Conservation (phyloP, 2,113 vertebrate species). For the Acinonyx jubatus region DNA sequence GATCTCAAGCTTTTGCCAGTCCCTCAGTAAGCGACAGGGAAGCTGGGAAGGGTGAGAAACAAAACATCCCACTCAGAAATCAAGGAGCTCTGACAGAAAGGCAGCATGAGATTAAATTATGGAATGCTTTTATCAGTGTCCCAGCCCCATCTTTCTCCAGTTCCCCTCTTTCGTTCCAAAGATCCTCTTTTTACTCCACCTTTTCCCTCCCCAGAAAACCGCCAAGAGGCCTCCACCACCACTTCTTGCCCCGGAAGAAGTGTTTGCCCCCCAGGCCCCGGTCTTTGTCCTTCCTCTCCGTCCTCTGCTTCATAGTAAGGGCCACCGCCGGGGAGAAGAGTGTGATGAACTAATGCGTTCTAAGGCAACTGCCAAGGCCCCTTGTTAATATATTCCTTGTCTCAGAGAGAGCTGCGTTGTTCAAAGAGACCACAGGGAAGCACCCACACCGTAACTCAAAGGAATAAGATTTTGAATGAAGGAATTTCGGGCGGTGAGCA, state of each 20-base stretch:
- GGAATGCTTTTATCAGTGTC: fast-evolving
- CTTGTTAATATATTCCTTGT: background rate
- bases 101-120: background rate
- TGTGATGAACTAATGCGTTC: background rate
- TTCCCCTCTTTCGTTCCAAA: background rate
- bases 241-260: fast-evolving
- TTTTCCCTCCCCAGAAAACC: background rate
- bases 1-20: background rate
- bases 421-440: background rate
- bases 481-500: background rate
- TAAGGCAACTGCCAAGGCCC: background rate
- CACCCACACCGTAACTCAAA: background rate
- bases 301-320: background rate
- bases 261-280: too few species aligned
- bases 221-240: background rate
- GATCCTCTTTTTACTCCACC: background rate
- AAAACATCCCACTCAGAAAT: background rate
- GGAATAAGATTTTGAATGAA: too few species aligned
- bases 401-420: background rate
- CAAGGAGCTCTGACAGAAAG: background rate
- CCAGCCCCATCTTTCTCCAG: background rate
- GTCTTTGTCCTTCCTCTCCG: background rate
- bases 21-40: background rate
- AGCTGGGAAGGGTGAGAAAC: background rate
- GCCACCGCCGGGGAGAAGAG: too few species aligned